Percentiles rank a stretch among this genome's conserved stretches.
Evolutionary conservation across 2,113 vertebrate species (phyloP).

Genomic region (Peromyscus californicus): DNA sequence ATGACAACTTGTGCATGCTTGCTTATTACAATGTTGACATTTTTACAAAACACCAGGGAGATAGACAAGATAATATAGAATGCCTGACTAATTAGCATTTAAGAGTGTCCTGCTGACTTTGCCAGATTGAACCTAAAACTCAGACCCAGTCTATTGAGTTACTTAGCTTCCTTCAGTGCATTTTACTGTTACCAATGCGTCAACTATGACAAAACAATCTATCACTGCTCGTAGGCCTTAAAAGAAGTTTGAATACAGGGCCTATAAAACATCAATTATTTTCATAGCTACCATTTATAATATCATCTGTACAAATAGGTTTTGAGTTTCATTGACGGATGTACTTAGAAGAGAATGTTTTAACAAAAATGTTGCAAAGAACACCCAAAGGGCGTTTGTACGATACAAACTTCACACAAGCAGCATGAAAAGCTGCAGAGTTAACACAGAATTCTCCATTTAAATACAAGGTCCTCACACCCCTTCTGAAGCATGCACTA

Average conservation of each 20-base stretch:
- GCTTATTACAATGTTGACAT: slow-evolving; percentile 47
- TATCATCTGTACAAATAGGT: slow-evolving; percentile 18
- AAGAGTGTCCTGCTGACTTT: slow-evolving; percentile 71
- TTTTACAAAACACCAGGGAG: slow-evolving; percentile 58
- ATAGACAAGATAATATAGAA: slow-evolving; percentile 76
- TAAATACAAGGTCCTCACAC: slow-evolving; percentile 14
- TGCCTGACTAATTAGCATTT: slow-evolving; percentile 17
- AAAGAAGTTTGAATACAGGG: slow-evolving; percentile 33
- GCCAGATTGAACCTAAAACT: slow-evolving; percentile 65
- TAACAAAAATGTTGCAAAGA: slow-evolving; percentile 49
- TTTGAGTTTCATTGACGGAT: slow-evolving; percentile 49
- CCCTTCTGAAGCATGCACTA: slow-evolving; percentile 36
- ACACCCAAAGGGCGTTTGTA: background rate
- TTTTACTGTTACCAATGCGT: background rate
- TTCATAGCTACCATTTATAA: background rate
- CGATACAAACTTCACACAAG: slow-evolving; percentile 47
- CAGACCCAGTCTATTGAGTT: slow-evolving; percentile 19
- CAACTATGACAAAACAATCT: background rate
- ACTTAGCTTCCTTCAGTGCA: background rate
- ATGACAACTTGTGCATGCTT: background rate
- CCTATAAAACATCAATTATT: background rate
- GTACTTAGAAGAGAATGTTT: slow-evolving; percentile 26
- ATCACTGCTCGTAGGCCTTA: background rate
- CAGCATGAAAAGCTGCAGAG: slow-evolving; percentile 32
- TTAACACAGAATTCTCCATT: slow-evolving; percentile 19